Evolutionary conservation across 2,888 invertebrate genomes (phyloP), one percentile per base, ranked within the genome.

Genomic region (Hirtodrosophila histrioides): DNA sequence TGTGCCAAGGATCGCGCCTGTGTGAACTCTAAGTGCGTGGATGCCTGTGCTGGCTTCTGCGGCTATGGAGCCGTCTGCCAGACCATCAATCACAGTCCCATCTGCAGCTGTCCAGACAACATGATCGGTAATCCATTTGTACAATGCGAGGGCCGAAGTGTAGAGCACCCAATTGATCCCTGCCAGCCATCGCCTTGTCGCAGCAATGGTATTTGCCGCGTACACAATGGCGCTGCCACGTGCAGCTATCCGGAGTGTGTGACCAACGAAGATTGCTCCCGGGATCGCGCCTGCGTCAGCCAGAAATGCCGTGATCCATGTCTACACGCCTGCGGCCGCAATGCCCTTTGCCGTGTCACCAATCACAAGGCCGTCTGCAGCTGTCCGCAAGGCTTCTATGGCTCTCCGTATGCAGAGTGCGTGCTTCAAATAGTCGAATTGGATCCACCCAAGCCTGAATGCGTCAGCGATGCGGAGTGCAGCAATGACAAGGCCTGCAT

Each of bases 191-290:
- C 96, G 40, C 97, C 97, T 0, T 97, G 97, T 88, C 94, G 95
- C 43, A 94, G 94, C 49, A 97, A 97, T 85, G 97, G 97, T 4
- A 94, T 95, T 73, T 97, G 97, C 89, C 94, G 94, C 60, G 93
- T 95, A 0, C 93, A 94, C 63, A 95, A 95, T 69, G 93, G 93
- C 11, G 93, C 93, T 3, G 95, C 96, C 0, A 93, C 94, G 51
- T 97, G 97, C 87, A 93, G 94, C 55, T 97, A 96, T 91, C 97
- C 97, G 0, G 97, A 97, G 91, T 97, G 97, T 90, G 93, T 97
- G 3, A 95, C 96, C 54, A 97, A 97, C 88, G 95, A 95, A n/a
- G 97, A 97, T 82, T 98, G 97, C 91, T 93, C 96, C 0, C 94
- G 95, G 57, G 94, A 96, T 73, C 94, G 95, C 78, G 95, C 96